Evolutionary conservation across 1,140 invertebrate species (phyloP), one percentile per base, ranked within the genome.

Genomic region (Thaumetopoea pityocampa): DNA sequence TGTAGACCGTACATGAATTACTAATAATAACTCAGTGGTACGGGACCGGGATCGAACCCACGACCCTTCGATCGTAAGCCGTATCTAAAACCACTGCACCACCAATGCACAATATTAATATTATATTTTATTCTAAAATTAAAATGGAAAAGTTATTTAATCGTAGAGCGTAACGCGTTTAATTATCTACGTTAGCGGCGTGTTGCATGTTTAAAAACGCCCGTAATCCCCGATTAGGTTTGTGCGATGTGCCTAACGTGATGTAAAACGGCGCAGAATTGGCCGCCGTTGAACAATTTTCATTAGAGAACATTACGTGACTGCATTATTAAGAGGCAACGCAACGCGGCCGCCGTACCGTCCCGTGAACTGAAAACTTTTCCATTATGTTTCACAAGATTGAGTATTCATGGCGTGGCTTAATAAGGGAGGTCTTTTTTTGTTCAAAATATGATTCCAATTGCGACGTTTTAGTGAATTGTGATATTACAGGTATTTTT

Each of bases 241-340:
- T 11, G 40, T 52, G 48, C 41, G 42, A 51, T 41, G 36, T 51
- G 23, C 29, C 49, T 50, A 46, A 61, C 38, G 47, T 40, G 35
- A 33, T 40, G 53, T 42, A 57, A 52, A 55, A 52, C 30, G 28
- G 38, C 36, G 12, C 27, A 32, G 44, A 58, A 62, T 49, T 42
- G 53, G 56, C 42, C 49, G 55, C 66, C 63, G 60, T 55, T 52
- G 51, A 74, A 69, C 65, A 67, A 69, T 67, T 74, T 74, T 71
- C 59, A 74, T 64, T 74, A 73, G 59, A 42, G 50, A 24, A 34
- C 29, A 63, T 62, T 70, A 70, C 67, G 67, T 70, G 67, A 64
- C 65, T 68, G 56, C 52, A 57, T 61, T 70, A 66, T 66, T 64
- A 72, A 69, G 41, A 54, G 57, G 42, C 38, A 34, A 27, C 11